phyloP scores from a whole-genome alignment of 1,140 invertebrate genomes.

The Halyomorpha halys region DNA sequence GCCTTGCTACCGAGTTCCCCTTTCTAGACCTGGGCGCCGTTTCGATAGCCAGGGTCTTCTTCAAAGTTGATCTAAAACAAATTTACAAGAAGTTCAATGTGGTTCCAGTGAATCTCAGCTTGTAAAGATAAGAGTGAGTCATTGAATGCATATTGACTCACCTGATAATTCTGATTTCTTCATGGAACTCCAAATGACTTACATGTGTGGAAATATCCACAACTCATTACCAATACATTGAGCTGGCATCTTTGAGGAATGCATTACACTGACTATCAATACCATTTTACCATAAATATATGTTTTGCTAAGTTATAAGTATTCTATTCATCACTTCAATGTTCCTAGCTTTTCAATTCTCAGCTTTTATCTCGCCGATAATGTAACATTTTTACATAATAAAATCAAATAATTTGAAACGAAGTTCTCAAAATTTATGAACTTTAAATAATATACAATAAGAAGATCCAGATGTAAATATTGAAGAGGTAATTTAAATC shows the following conservation, averaged over 20 bases:
- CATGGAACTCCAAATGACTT: background rate
- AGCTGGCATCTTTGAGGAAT: no score
- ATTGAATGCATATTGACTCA: constrained; percentile 12
- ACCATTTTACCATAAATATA: no score
- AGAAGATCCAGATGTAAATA: constrained; percentile 5
- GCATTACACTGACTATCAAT: no score
- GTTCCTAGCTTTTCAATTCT: no score
- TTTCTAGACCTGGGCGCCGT: constrained; percentile 14
- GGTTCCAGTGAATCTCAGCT: background rate
- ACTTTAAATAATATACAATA: background rate
- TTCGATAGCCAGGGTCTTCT: constrained; percentile 16
- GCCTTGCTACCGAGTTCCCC: constrained; percentile 3
- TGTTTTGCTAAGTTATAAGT: no score
- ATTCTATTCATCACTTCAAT: no score
- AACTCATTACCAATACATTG: no score
- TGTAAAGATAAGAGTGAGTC: constrained; percentile 4
- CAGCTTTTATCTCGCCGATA: no score
- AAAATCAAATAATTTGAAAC: no score
- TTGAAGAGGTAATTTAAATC: background rate
- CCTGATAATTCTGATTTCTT: constrained; percentile 7
- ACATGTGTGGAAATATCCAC: background rate
- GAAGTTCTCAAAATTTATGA: background rate
- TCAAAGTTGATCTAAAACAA: background rate
- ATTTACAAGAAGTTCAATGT: no score
- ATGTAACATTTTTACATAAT: no score